Evolutionary conservation across 2,113 vertebrate species (phyloP), one percentile per base, ranked within the genome.

Genomic region (Cavia aperea): DNA sequence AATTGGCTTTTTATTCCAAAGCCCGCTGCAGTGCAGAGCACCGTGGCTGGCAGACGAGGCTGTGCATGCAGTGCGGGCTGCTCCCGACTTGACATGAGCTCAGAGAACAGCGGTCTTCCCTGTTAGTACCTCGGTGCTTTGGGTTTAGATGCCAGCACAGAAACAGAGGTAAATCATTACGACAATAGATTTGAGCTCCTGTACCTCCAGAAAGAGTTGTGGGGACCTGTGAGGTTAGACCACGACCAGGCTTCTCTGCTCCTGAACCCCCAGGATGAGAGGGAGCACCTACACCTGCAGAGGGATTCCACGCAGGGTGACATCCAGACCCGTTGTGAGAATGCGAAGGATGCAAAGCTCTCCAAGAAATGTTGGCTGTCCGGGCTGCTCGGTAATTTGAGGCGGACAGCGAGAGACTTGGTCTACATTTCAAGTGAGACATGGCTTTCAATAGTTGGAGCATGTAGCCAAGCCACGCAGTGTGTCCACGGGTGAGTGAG

Each of bases 121-220:
- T 19, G 60, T 51, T 4, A 29, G 70, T 86, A 62, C 14, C 39
- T 86, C 86, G 33, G 12, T 54, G 51, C 39, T 70, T 21, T 39
- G 31, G 43, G 51, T n/a, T 10, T 5, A 89, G 62, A 66, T 33
- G 39, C 78, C 49, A 79, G 23, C 26, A 62, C 24, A 77, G 60
- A 88, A 46, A 60, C 77, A 78, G 87, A 65, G 21, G 26, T 54
- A 82, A 87, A 73, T 79, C 87, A 89, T 87, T 66, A 75, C 3
- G 19, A 84, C 79, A 87, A 51, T 56, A n/a, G 5, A 1, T 63
- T 29, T 31, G 10, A 23, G 29, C 18, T 87, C 19, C 58, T 62
- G 21, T 49, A 9, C 13, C 24, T 62, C 23, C 72, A 36, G 54
- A 65, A 63, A 81, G 23, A 43, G 4, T 31, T 36, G 49, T 58